Conservation (phyloP, 2,888 invertebrate genomes). For the Netelia melanura region DNA sequence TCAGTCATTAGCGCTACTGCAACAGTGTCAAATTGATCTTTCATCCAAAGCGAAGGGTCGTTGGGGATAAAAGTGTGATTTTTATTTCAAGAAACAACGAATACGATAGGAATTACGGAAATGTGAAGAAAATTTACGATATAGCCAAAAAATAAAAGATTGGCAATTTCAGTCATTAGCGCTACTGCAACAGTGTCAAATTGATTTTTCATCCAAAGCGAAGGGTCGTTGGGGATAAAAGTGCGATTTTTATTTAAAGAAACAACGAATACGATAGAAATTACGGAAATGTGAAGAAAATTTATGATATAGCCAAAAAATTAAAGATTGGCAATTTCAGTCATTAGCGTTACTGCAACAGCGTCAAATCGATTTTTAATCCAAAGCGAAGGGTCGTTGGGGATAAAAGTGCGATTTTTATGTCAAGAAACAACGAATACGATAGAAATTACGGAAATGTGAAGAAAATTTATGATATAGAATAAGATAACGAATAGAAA, state of each 20-base stretch:
- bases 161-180: neutral
- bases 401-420: neutral
- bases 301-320: neutral
- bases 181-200: neutral
- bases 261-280: neutral
- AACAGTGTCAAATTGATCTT: neutral
- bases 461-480: neutral
- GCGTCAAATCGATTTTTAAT: neutral
- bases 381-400: neutral
- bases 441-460: too few relatives aligned
- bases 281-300: too few relatives aligned
- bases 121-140: neutral
- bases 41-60: neutral
- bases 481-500: neutral
- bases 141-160: neutral
- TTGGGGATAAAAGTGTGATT: neutral
- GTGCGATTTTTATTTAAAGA: neutral
- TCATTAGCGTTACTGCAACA: conserved; percentile 8
- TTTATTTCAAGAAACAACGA: neutral
- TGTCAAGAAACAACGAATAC: neutral
- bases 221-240: neutral
- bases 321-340: neutral
- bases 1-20: neutral
- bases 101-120: too few relatives aligned
- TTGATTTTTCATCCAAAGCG: neutral